Evolutionary conservation across 2,797 vertebrate species (phyloP), one percentile per base, ranked within the genome.

Genomic region (Catamblyrhynchus diadema): DNA sequence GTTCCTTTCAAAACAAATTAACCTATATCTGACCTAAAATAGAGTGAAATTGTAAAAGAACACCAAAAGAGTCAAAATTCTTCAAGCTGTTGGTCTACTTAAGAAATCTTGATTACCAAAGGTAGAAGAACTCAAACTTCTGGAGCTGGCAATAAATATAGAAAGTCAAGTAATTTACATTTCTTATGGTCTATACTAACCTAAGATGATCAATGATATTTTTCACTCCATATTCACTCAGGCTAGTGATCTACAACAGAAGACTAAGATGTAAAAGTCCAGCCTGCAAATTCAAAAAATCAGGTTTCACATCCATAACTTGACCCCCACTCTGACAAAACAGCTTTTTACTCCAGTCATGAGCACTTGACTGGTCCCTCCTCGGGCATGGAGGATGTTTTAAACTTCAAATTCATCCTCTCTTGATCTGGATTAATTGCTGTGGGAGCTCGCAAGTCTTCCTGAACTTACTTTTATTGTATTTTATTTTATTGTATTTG

Each of bases 341-440:
- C 78, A 88, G 33, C 45, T 69, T 62, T 75, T 59, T 75, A 14
- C 51, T 19, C 83, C 44, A 47, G 33, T 84, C 77, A 61, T 9
- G 23, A 92, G 72, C 82, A n/a, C 32, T 82, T 86, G 81, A 62
- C 45, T 51, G 41, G 56, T 84, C 70, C 62, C 57, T 88, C 88
- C 92, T 80, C 21, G 14, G 91, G 78, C 83, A 86, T 1, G 10
- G 60, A 65, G 70, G 60, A 60, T 71, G 60, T 37, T 78, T 88
- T 77, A 81, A 85, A 93, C 66, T 66, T 88, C 80, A 62, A 85
- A 86, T 45, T 47, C 72, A 74, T 79, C 62, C 53, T 61, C 62
- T 82, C 85, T 94, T 94, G 47, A 84, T 88, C 39, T 61, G 78
- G 32, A 88, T 93, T 77, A 81, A 92, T 81, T 84, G 60, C 80